These are phyloP conservation scores for Drosophila littoralis DNA, from an alignment of 1,140 invertebrate species.

Conservation along the genomic window DNA sequence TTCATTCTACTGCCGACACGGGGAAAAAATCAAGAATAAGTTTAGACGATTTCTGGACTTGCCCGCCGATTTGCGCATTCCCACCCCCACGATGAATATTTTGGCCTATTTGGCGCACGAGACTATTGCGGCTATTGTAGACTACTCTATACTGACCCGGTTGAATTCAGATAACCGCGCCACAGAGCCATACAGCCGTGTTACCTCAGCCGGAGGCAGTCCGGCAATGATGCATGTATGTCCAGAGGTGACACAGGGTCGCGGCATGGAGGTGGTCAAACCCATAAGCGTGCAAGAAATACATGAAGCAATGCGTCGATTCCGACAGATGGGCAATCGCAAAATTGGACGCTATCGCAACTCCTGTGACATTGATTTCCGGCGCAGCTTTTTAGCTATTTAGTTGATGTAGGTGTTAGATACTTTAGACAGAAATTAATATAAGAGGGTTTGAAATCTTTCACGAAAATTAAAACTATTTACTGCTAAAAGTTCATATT, in stretches of 20 bases:
- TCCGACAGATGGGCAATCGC: constrained; percentile 74
- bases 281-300: constrained; percentile 83
- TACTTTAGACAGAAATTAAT: too few species aligned
- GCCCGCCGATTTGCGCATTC: constrained; percentile 74
- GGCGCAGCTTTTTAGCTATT: constrained; percentile 77
- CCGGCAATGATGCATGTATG: constrained; percentile 82
- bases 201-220: constrained; percentile 78
- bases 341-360: constrained; percentile 79
- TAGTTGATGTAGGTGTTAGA: constrained; percentile 19
- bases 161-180: constrained; percentile 75
- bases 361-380: constrained; percentile 73
- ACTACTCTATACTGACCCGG: constrained; percentile 79
- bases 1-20: constrained; percentile 80
- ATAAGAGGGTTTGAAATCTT: too few species aligned
- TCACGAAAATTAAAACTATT: too few species aligned
- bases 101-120: constrained; percentile 82
- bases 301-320: constrained; percentile 80
- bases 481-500: too few species aligned
- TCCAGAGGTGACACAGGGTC: constrained; percentile 82
- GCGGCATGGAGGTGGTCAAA: constrained; percentile 80
- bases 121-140: constrained; percentile 81
- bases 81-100: constrained; percentile 80
- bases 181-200: constrained; percentile 78
- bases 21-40: constrained; percentile 83
- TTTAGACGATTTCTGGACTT: constrained; percentile 75